These are phyloP conservation scores for Alces alces DNA, from an alignment of 2,113 vertebrate genomes.

Conservation along the genomic window DNA sequence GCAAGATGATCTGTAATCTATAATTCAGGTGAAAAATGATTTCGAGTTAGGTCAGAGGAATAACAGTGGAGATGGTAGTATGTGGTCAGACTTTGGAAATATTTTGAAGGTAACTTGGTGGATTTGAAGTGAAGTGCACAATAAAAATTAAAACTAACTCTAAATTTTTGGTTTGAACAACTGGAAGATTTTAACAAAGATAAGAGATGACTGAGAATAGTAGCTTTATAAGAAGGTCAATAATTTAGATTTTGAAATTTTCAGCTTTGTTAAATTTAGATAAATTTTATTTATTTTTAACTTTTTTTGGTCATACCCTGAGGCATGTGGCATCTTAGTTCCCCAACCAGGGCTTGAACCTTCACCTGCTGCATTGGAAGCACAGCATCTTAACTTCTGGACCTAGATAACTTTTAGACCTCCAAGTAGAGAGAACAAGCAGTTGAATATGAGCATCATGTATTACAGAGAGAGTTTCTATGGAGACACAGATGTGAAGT, in stretches of 20 bases:
- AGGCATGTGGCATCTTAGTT: background rate
- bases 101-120: background rate
- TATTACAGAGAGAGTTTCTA: background rate
- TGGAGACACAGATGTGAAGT: background rate
- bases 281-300: background rate
- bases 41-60: background rate
- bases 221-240: background rate
- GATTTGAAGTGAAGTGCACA: background rate
- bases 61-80: background rate
- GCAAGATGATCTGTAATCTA: background rate
- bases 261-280: background rate
- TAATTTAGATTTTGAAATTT: background rate
- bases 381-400: accelerated
- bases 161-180: background rate
- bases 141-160: background rate
- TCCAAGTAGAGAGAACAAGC: background rate
- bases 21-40: background rate
- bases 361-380: background rate
- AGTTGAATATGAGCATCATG: background rate
- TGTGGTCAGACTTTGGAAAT: background rate
- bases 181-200: background rate
- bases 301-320: background rate
- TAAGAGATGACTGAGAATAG: background rate
- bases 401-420: background rate
- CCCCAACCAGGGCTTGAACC: background rate